These are phyloP conservation scores for Magallana ariakensis DNA, from an alignment of 1,140 invertebrate genomes.

Conservation along the genomic window DNA sequence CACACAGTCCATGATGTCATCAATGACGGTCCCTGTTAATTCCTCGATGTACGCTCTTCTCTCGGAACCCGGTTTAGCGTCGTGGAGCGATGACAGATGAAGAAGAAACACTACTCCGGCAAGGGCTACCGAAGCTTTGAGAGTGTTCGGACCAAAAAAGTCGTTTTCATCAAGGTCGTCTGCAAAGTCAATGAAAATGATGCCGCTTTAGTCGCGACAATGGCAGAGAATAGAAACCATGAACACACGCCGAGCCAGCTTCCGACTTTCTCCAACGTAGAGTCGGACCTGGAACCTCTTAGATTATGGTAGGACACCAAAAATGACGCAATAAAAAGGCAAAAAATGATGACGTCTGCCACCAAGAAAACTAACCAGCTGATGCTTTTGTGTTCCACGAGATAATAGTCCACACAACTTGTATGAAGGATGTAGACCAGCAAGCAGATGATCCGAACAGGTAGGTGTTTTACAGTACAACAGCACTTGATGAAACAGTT, in stretches of 20 bases:
- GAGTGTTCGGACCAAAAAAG: conserved; percentile 81
- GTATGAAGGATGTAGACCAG: conserved; percentile 55
- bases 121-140: conserved; percentile 81
- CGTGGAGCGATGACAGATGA: conserved; percentile 82
- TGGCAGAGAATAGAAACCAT: conserved; percentile 81
- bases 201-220: conserved; percentile 81
- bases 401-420: conserved; percentile 57
- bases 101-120: conserved; percentile 82
- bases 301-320: conserved; percentile 44
- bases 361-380: conserved; percentile 50
- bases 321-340: conserved; percentile 30
- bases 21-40: conserved; percentile 70
- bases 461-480: conserved; percentile 56
- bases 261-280: neutral
- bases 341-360: conserved; percentile 47
- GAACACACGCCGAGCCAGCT: conserved; percentile 37
- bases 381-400: conserved; percentile 53
- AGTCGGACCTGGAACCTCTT: neutral
- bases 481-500: too few species aligned
- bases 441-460: conserved; percentile 53
- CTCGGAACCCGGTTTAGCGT: conserved; percentile 79
- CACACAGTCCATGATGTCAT: conserved; percentile 83
- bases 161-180: conserved; percentile 71
- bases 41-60: conserved; percentile 80
- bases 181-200: conserved; percentile 80